These are phyloP conservation scores for Peromyscus nudipes DNA, from an alignment of 2,797 vertebrate species.

Conservation along the genomic window DNA sequence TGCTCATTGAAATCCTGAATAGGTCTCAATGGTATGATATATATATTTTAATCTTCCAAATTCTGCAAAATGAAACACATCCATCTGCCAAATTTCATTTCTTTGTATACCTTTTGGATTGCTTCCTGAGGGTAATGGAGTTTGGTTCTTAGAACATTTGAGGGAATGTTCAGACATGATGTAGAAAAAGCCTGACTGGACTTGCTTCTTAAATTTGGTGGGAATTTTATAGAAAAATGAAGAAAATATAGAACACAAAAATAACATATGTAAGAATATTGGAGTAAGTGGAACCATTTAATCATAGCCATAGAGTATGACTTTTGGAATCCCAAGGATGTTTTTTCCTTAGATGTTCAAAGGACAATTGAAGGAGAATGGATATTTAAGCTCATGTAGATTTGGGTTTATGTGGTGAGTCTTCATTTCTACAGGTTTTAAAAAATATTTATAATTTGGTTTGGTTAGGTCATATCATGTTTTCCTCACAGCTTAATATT, in stretches of 20 bases:
- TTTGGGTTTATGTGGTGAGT: neutral
- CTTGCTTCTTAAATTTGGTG: neutral
- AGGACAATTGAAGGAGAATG: neutral
- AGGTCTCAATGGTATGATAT: too few species aligned
- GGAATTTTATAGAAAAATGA: conserved; percentile 23
- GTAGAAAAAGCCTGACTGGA: neutral
- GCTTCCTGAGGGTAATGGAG: too few species aligned
- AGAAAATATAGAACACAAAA: neutral
- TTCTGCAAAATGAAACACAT: too few species aligned
- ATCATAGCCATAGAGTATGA: neutral
- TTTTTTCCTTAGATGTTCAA: neutral
- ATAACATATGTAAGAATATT: neutral
- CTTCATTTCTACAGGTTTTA: neutral
- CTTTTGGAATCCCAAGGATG: neutral
- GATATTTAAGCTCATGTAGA: conserved; percentile 14
- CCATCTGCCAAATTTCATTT: too few species aligned
- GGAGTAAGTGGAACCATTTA: neutral
- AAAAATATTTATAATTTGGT: conserved; percentile 1
- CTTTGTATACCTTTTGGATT: too few species aligned
- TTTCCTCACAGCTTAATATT: neutral
- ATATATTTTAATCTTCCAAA: too few species aligned
- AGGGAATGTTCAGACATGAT: neutral
- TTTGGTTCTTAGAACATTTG: neutral
- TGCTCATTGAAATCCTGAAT: too few species aligned
- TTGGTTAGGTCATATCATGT: neutral